Percentiles rank a stretch among this genome's conserved stretches.
phyloP scores from a whole-genome alignment of 2,113 vertebrate genomes.

The Thamnaconus septentrionalis region DNA sequence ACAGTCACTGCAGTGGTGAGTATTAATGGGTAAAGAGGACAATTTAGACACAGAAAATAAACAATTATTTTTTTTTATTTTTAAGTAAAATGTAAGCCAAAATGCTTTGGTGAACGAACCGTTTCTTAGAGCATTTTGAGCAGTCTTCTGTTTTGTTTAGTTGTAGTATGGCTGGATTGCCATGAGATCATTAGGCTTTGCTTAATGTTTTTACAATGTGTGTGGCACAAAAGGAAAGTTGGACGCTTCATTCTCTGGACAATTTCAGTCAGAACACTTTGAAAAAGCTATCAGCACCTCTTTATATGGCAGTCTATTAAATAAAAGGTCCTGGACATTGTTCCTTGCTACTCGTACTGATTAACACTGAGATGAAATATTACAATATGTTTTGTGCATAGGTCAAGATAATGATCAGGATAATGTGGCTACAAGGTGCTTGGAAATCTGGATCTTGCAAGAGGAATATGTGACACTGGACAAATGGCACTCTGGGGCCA shows the following conservation, averaged over 20 bases:
- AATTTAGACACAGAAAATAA: no score
- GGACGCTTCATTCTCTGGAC: not conserved
- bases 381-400: not conserved
- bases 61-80: no score
- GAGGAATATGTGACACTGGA: not conserved
- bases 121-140: no score
- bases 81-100: no score
- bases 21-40: no score
- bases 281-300: not conserved
- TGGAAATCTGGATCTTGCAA: conserved; percentile 18
- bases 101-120: no score
- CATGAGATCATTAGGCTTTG: no score
- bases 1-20: no score
- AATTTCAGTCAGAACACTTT: not conserved
- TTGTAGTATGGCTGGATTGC: no score
- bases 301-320: conserved; percentile 1
- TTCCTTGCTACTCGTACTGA: not conserved
- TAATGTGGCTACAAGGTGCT: conserved; percentile 2
- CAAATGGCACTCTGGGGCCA: not conserved
- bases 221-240: conserved; percentile 1
- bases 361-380: not conserved
- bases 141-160: no score
- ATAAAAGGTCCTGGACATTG: not conserved
- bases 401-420: not conserved
- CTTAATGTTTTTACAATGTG: not conserved